Evolutionary conservation across 1,140 invertebrate species (phyloP).

Genomic region (Brachionus asplanchnoidis): DNA sequence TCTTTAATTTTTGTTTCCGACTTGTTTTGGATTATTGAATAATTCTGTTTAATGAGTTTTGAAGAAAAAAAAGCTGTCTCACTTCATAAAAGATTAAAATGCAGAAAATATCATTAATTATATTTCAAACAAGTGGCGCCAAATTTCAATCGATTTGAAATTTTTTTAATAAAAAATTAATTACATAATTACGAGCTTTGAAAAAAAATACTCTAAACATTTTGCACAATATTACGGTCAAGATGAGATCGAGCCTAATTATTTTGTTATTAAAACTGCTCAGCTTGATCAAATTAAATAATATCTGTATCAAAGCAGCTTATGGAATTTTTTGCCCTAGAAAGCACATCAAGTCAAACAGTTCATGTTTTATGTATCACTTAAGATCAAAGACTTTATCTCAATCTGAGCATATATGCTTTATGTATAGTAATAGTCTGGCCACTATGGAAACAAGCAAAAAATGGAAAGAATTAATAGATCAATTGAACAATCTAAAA

Average conservation of each 20-base stretch:
- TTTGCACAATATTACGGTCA: slow-evolving; percentile 13
- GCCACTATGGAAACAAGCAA: background rate
- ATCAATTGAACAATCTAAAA: background rate
- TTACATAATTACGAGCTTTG: background rate
- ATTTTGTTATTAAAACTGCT: slow-evolving; percentile 23
- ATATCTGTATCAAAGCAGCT: background rate
- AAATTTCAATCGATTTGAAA: background rate
- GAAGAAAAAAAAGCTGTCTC: background rate
- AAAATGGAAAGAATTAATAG: background rate
- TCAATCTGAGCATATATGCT: background rate
- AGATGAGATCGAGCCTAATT: background rate
- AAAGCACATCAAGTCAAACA: background rate
- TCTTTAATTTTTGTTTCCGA: background rate
- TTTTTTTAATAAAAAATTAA: background rate
- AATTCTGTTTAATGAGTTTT: slow-evolving; percentile 16
- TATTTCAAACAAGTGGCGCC: background rate
- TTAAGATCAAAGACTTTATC: background rate
- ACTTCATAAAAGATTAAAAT: background rate
- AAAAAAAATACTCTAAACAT: background rate
- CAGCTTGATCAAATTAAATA: background rate
- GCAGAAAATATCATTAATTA: background rate
- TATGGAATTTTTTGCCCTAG: background rate
- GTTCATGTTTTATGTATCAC: slow-evolving; percentile 4
- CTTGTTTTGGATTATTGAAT: slow-evolving; percentile 10
- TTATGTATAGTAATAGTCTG: background rate